Percentiles rank a stretch among this genome's conserved stretches.
Evolutionary conservation across 1,140 invertebrate genomes (phyloP).

Genomic region (Drosophila equinoxialis): DNA sequence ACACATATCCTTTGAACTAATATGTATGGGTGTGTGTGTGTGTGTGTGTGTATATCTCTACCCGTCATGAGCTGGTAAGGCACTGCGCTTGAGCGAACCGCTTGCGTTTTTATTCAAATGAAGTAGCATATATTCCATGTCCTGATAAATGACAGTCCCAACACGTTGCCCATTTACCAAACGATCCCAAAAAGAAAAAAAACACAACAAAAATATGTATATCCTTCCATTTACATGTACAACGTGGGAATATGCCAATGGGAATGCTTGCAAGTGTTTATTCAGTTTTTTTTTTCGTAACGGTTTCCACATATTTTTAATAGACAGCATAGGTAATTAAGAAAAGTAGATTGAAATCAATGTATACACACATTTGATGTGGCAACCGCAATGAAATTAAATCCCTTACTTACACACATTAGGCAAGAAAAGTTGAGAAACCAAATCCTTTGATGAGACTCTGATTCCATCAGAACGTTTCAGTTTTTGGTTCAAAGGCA

Average conservation of each 20-base stretch:
- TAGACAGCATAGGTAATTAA: background rate
- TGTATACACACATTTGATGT: background rate
- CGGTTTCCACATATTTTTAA: background rate
- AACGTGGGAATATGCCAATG: constrained; percentile 60
- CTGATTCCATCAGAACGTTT: no score
- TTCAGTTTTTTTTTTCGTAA: constrained; percentile 1
- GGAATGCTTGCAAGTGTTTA: constrained; percentile 59
- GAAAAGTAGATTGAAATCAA: constrained; percentile 8
- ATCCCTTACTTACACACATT: no score
- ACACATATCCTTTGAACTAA: background rate
- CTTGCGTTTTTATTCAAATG: constrained; percentile 61
- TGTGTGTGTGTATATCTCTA: background rate
- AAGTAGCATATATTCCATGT: constrained; percentile 29
- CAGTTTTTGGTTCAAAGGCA: background rate
- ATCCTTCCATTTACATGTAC: background rate
- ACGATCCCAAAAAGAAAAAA: background rate
- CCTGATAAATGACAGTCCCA: constrained; percentile 67
- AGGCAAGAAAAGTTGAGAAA: no score
- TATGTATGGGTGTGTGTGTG: background rate
- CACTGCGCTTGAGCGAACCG: constrained; percentile 65
- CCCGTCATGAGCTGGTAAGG: constrained; percentile 33
- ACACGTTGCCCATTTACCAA: background rate
- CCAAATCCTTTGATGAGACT: no score
- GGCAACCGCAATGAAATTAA: no score
- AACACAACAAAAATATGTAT: no score